Evolutionary conservation across 53 echinoderm and acorn worm species (phyloP).

Genomic region (Astropecten irregularis): DNA sequence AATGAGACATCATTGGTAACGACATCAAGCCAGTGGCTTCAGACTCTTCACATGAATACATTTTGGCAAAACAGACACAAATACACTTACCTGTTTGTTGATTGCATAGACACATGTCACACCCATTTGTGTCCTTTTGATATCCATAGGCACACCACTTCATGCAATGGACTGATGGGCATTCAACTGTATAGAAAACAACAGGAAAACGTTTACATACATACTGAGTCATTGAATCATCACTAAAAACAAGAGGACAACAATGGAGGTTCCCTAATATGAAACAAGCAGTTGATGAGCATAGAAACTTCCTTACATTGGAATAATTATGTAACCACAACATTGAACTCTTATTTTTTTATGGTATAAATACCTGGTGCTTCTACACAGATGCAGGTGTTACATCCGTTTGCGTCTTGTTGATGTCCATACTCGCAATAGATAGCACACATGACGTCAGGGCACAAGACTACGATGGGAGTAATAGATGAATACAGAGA

Average conservation of each 20-base stretch:
- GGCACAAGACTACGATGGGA: not conserved
- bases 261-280: too few relatives aligned
- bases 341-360: too few relatives aligned
- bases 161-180: conserved; percentile 47
- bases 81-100: conserved; percentile 55
- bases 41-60: too few relatives aligned
- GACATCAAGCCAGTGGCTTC: too few relatives aligned
- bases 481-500: too few relatives aligned
- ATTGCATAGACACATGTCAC: conserved; percentile 65
- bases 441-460: conserved; percentile 32
- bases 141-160: conserved; percentile 69
- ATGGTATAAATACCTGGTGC: conserved; percentile 8
- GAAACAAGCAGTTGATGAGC: too few relatives aligned
- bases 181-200: not conserved
- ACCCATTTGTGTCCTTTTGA: conserved; percentile 50
- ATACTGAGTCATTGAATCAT: too few relatives aligned
- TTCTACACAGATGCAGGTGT: conserved; percentile 30
- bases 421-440: conserved; percentile 57
- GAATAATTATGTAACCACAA: too few relatives aligned
- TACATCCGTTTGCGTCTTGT: conserved; percentile 61
- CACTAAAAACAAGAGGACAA: too few relatives aligned
- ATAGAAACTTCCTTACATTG: too few relatives aligned
- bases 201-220: not conserved
- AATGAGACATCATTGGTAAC: too few relatives aligned
- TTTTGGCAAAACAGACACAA: too few relatives aligned